phyloP scores from a whole-genome alignment of 2,888 invertebrate species.

The Cerastoderma edule region DNA sequence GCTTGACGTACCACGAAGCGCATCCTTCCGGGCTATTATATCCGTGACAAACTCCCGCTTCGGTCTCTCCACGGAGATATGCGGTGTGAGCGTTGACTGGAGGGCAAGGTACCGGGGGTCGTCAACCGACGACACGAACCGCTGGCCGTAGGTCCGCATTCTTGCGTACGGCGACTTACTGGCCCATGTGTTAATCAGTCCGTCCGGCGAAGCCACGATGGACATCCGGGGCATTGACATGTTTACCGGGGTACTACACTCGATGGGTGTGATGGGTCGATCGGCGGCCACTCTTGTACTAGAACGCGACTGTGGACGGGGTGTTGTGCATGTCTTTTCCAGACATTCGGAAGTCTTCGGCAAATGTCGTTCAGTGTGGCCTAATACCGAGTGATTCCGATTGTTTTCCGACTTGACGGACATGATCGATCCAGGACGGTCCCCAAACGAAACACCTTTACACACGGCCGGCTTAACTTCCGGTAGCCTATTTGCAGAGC shows the following conservation, averaged over 20 bases:
- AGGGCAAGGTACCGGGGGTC: slow-evolving; percentile 56
- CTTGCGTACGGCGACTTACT: slow-evolving; percentile 5
- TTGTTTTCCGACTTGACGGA: slow-evolving; percentile 3
- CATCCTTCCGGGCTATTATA: slow-evolving; percentile 48
- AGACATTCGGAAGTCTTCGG: no score
- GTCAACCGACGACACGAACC: slow-evolving; percentile 37
- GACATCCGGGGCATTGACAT: no score
- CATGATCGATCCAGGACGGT: background rate
- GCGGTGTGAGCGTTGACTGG: slow-evolving; percentile 25
- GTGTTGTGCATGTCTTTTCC: no score
- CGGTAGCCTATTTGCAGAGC: slow-evolving; percentile 23
- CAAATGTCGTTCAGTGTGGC: no score
- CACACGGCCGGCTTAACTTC: background rate
- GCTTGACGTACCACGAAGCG: slow-evolving; percentile 36
- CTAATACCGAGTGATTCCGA: no score
- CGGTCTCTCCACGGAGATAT: background rate
- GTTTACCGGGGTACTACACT: no score
- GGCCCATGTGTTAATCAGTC: slow-evolving; percentile 16
- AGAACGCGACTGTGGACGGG: no score
- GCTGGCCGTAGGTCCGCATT: slow-evolving; percentile 28
- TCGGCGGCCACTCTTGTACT: no score
- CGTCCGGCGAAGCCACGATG: no score
- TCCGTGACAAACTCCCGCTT: slow-evolving; percentile 31
- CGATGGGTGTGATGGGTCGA: no score
- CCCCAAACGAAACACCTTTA: slow-evolving; percentile 13